Conservation (phyloP, 64 coral and sea anemone species). For the Montipora foliosa region DNA sequence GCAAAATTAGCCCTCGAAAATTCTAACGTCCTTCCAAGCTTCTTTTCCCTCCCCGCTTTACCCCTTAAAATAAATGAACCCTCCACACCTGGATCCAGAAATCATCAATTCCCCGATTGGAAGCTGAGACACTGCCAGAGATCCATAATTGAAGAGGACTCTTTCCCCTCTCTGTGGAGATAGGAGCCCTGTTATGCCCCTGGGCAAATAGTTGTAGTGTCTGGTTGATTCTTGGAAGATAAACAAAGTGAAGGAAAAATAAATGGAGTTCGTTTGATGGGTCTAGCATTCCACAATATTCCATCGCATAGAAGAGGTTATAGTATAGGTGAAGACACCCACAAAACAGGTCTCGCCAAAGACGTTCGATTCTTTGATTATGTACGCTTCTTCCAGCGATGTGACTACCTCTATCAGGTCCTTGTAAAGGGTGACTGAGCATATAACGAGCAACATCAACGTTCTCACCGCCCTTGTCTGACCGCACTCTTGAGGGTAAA, state of each 20-base stretch:
- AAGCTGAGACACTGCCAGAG: conserved; percentile 6
- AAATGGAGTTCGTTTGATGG: conserved; percentile 17
- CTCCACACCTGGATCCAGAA: neutral
- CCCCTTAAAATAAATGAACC: neutral
- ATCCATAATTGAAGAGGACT: conserved; percentile 22
- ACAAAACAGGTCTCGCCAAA: conserved; percentile 20
- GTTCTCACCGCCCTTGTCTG: conserved; percentile 37
- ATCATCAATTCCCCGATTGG: neutral
- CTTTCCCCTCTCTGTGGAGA: neutral
- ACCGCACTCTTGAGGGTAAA: conserved; percentile 23
- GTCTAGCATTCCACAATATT: neutral
- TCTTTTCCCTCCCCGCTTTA: neutral
- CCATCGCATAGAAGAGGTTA: conserved; percentile 9
- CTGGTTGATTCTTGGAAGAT: conserved; percentile 27
- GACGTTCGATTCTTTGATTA: conserved; percentile 39
- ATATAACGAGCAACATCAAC: conserved; percentile 28
- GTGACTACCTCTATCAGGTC: conserved; percentile 7
- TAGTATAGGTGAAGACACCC: neutral
- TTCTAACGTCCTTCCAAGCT: neutral
- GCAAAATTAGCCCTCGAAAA: neutral
- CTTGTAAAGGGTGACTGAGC: conserved; percentile 19
- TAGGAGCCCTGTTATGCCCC: conserved; percentile 8
- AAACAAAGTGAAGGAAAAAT: conserved; percentile 32
- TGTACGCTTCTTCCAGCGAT: conserved; percentile 25
- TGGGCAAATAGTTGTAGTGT: neutral